These are phyloP conservation scores for Ypsolopha scabrella DNA, from an alignment of 2,888 invertebrate species.

Conservation along the genomic window DNA sequence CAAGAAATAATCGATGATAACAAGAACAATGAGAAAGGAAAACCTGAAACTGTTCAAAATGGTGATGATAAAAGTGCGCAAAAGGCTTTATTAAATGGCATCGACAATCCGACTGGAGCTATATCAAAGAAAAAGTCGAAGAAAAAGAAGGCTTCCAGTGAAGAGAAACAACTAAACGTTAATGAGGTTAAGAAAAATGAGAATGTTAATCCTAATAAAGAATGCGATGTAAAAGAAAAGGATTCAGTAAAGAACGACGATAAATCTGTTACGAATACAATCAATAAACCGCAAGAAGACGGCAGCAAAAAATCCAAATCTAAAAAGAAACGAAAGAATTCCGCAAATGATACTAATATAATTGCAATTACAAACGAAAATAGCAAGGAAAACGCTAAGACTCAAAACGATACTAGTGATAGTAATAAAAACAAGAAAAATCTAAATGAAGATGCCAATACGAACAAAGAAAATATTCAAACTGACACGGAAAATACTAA, in stretches of 20 bases:
- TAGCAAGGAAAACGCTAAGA: slow-evolving; percentile 11
- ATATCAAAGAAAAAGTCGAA: too few species aligned
- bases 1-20: too few species aligned
- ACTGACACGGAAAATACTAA: slow-evolving; percentile 5
- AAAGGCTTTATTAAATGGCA: too few species aligned
- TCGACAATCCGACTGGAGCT: too few species aligned
- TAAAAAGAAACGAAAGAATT: neutral
- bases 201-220: neutral
- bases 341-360: slow-evolving; percentile 1
- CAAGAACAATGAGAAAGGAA: too few species aligned
- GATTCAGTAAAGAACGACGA: neutral
- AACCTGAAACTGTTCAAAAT: too few species aligned
- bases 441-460: slow-evolving; percentile 2
- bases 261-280: neutral
- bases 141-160: neutral
- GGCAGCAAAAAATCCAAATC: neutral
- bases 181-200: neutral
- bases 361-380: slow-evolving; percentile 13
- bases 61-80: too few species aligned
- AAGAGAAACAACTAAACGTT: neutral
- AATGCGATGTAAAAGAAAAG: neutral
- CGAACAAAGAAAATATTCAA: slow-evolving; percentile 9
- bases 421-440: neutral
- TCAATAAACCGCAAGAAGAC: neutral
- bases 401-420: slow-evolving; percentile 8